These are phyloP conservation scores for Hozukius guyotensis DNA, from an alignment of 2,797 vertebrate genomes.

Conservation along the genomic window DNA sequence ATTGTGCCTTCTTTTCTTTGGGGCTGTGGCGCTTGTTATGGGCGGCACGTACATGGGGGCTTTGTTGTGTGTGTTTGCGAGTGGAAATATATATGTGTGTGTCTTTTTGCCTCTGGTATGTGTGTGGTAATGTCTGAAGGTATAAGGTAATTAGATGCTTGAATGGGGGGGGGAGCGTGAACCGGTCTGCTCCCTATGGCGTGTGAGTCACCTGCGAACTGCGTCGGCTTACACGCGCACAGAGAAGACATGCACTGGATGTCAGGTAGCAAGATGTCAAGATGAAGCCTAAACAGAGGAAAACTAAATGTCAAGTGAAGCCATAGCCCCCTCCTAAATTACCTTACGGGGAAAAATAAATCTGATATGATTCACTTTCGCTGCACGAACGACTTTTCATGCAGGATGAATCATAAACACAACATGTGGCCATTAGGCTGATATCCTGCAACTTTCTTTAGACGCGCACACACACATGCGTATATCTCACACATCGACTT, in stretches of 20 bases:
- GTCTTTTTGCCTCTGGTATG: conserved; percentile 26
- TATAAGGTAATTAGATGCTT: conserved; percentile 63
- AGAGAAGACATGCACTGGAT: conserved; percentile 20
- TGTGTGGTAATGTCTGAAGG: conserved; percentile 50
- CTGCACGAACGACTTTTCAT: conserved; percentile 40
- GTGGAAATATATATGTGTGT: conserved; percentile 6
- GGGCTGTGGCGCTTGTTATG: conserved; percentile 73
- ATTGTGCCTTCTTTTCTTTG: conserved; percentile 75
- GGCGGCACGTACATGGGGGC: conserved; percentile 63
- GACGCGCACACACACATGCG: conserved; percentile 30
- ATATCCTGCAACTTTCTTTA: conserved; percentile 39
- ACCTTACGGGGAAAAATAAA: conserved; percentile 64
- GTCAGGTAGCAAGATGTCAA: conserved; percentile 46
- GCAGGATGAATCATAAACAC: conserved; percentile 58
- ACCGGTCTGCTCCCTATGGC: conserved; percentile 35
- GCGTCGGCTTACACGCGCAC: conserved; percentile 22
- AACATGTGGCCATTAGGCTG: conserved; percentile 51
- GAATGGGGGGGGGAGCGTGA: conserved; percentile 33
- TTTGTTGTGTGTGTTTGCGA: conserved; percentile 45
- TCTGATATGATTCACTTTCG: conserved; percentile 59
- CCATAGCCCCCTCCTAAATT: conserved; percentile 57
- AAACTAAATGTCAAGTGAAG: conserved; percentile 65
- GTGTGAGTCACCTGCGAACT: conserved; percentile 62
- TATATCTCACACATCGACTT: conserved; percentile 56
- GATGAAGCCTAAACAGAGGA: conserved; percentile 55